Conservation (phyloP, 2,113 vertebrate species). For the Ceyx cyanopectus region DNA sequence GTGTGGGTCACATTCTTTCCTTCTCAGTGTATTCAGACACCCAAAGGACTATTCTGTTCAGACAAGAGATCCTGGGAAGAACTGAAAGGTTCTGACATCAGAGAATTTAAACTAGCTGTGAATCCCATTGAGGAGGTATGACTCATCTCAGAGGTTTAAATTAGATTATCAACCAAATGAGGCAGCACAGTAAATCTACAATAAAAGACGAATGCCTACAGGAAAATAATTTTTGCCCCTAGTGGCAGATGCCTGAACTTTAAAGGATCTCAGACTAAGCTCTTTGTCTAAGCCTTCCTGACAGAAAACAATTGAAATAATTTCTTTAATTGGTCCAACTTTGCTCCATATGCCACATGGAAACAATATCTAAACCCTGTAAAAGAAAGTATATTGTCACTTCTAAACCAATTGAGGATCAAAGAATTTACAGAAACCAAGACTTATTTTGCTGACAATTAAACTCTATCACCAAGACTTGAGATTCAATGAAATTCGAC, state of each 20-base stretch:
- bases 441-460: slow-evolving; percentile 76
- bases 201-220: slow-evolving; percentile 70
- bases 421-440: slow-evolving; percentile 74
- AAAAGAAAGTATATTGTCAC: slow-evolving; percentile 61
- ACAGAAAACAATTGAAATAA: slow-evolving; percentile 66
- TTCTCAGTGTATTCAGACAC: background rate
- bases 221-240: slow-evolving; percentile 74
- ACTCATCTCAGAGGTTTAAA: slow-evolving; percentile 70
- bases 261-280: slow-evolving; percentile 72
- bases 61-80: slow-evolving; percentile 30
- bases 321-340: slow-evolving; percentile 60
- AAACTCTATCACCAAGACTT: slow-evolving; percentile 58
- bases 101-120: slow-evolving; percentile 64
- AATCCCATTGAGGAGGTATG: slow-evolving; percentile 68
- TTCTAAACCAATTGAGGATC: slow-evolving; percentile 73
- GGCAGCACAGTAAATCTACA: slow-evolving; percentile 45
- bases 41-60: background rate
- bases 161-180: slow-evolving; percentile 67
- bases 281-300: slow-evolving; percentile 67
- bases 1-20: background rate
- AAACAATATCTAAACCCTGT: slow-evolving; percentile 64
- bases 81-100: slow-evolving; percentile 52
- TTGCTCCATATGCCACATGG: slow-evolving; percentile 46
- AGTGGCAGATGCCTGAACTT: slow-evolving; percentile 74
- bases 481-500: slow-evolving; percentile 64